Evolutionary conservation across 2,888 invertebrate genomes (phyloP), one percentile per base, ranked within the genome.

Genomic region (Syrphus vitripennis): DNA sequence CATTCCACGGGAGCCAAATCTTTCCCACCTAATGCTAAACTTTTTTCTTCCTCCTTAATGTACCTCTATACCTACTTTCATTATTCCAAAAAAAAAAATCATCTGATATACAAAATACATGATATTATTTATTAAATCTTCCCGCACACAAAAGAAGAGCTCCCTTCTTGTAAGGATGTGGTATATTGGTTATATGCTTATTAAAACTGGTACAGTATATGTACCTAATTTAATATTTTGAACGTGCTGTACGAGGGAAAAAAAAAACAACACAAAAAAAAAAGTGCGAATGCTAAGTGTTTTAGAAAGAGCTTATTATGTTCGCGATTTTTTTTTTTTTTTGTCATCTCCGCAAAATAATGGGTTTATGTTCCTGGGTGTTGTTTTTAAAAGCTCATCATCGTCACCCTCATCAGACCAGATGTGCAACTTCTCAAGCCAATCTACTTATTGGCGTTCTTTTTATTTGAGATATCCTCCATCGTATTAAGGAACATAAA

Each of bases 401-500:
- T 72, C 50, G 48, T 48, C 70, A 53, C 19, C 65, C 50, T 31
- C 42, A 31, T 10, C 40, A 61, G 19, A 26, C 24, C 53, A 70
- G 34, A 70, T 48, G 26, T 19, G 6, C 19, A 57, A 40, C 31
- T 57, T 34, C 26, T 48, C 37, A 42, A 45, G 53, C 63, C 63
- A 61, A 65, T 83, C 70, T 79, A 75, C 70, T 80, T 80, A 80
- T 57, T 79, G 71, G 63, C 59, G 40, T 75, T 75, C 59, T 69
- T 71, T 67, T 72, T 84, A 42, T 34, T 65, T 37, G 80, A 71
- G 29, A 80, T 80, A 55, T 82, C 72, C 42, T 86, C 72, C 82
- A 82, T 82, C 37, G 86, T 82, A 77, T 86, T 86, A 31, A 77
- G 69, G 72, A 77, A 77, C 82, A 86, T 86, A 77, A 82, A 86